These are phyloP conservation scores for Siniperca obscura DNA, from an alignment of 2,797 vertebrate genomes.

Conservation along the genomic window DNA sequence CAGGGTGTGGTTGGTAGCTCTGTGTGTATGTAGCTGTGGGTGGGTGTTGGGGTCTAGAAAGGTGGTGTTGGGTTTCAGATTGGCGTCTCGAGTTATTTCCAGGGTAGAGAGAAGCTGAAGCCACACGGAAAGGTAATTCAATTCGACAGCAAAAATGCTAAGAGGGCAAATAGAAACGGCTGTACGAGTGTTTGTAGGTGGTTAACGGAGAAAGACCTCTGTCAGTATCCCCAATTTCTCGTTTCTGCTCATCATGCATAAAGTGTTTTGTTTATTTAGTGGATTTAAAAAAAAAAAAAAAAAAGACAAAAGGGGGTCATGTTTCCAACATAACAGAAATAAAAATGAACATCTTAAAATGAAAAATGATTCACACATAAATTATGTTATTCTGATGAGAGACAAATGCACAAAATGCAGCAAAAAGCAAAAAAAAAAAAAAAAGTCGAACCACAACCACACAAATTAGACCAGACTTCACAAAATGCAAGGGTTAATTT, in stretches of 20 bases:
- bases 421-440: slow-evolving; percentile 36
- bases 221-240: not conserved
- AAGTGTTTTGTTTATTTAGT: not conserved
- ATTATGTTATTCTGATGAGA: slow-evolving; percentile 42
- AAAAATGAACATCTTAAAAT: slow-evolving; percentile 6
- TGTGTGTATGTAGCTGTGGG: not conserved
- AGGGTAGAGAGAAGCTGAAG: slow-evolving; percentile 55
- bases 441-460: slow-evolving; percentile 12
- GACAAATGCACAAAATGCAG: slow-evolving; percentile 61
- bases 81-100: slow-evolving; percentile 60
- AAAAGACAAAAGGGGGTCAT: not conserved
- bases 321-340: not conserved
- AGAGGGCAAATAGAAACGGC: not conserved
- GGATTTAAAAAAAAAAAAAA: not conserved
- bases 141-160: slow-evolving; percentile 30
- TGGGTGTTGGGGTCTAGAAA: slow-evolving; percentile 18
- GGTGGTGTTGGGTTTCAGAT: slow-evolving; percentile 59
- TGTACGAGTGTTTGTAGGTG: not conserved
- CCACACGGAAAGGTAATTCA: slow-evolving; percentile 22
- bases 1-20: slow-evolving; percentile 33
- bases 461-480: slow-evolving; percentile 22
- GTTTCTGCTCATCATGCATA: not conserved
- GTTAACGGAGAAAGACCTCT: not conserved
- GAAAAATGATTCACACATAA: not conserved
- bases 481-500: slow-evolving; percentile 67